These are phyloP conservation scores for Ciconia boyciana DNA, from an alignment of 2,113 vertebrate species.

Conservation along the genomic window DNA sequence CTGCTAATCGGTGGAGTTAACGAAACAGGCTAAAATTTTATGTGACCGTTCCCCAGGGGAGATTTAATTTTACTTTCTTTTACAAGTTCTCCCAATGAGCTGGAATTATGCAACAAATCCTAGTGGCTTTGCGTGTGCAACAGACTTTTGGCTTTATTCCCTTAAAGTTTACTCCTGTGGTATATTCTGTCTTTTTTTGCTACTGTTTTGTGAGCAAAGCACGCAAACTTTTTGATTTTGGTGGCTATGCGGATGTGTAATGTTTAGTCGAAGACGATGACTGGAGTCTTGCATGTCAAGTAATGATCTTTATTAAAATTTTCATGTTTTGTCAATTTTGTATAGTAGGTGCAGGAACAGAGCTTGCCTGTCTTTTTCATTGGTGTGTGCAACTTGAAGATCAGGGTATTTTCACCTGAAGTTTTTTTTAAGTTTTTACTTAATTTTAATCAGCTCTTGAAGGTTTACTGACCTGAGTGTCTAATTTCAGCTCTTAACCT, in stretches of 20 bases:
- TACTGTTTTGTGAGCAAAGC: not conserved
- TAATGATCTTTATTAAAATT: not conserved
- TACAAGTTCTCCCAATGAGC: not conserved
- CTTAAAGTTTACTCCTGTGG: not conserved
- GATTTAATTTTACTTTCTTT: not conserved
- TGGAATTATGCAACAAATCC: not conserved
- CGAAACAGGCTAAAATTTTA: not conserved
- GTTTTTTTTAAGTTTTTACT: not conserved
- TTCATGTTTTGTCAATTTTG: not conserved
- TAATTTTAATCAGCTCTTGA: not conserved
- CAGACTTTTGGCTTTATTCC: not conserved
- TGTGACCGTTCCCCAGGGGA: not conserved
- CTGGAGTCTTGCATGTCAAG: not conserved
- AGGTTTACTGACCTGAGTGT: not conserved
- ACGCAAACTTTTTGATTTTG: not conserved
- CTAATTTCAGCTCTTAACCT: slow-evolving; percentile 16
- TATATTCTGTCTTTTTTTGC: not conserved
- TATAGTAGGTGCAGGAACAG: not conserved
- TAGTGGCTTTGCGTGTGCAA: not conserved
- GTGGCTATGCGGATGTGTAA: not conserved
- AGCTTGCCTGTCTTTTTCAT: not conserved
- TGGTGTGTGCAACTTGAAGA: not conserved
- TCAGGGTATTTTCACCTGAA: not conserved
- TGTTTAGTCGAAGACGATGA: accelerated
- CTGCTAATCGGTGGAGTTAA: not conserved